Conservation (phyloP, 1,140 invertebrate genomes). For the Neodiprion virginianus region DNA sequence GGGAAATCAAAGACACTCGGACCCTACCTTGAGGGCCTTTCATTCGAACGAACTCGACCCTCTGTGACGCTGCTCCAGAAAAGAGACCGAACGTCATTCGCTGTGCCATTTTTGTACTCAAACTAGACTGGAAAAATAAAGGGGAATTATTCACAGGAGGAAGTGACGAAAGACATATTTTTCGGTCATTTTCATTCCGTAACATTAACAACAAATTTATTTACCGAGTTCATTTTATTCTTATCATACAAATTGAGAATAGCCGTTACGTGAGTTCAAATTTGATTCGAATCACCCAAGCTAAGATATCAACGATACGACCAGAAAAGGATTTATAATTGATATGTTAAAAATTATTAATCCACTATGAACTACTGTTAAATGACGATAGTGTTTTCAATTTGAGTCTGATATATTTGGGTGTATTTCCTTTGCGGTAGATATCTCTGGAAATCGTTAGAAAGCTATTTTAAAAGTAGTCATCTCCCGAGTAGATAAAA, state of each 20-base stretch:
- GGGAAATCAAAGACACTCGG: not conserved
- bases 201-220: constrained; percentile 14
- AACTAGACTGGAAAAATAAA: constrained; percentile 79
- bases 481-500: no score
- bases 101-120: constrained; percentile 94
- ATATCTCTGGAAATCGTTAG: no score
- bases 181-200: not conserved
- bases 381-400: no score
- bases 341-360: no score
- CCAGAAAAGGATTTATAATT: no score
- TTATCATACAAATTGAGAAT: constrained; percentile 17
- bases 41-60: constrained; percentile 98
- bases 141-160: constrained; percentile 24
- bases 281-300: no score
- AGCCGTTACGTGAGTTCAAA: no score
- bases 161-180: constrained; percentile 4
- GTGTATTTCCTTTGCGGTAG: no score
- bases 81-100: constrained; percentile 95
- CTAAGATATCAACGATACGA: no score
- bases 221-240: constrained; percentile 8
- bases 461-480: no score
- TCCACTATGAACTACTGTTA: no score
- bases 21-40: constrained; percentile 84
- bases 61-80: constrained; percentile 76
- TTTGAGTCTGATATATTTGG: no score